Conservation (phyloP, 2,797 vertebrate species). For the Aselliscus stoliczkanus region DNA sequence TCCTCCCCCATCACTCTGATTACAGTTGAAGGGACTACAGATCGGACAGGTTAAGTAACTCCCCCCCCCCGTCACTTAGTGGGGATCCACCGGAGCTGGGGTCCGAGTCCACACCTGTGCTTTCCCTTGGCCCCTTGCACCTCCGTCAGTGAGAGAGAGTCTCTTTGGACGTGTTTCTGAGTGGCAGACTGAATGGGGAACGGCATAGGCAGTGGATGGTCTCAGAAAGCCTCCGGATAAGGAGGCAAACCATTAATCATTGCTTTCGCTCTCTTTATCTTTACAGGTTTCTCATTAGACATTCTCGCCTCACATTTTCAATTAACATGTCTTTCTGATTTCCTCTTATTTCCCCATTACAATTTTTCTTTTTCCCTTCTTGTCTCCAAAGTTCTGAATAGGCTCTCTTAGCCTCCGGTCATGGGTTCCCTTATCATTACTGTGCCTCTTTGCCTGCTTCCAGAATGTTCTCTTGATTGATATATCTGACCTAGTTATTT, state of each 20-base stretch:
- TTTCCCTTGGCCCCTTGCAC: not conserved
- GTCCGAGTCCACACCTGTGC: not conserved
- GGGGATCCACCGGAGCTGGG: not conserved
- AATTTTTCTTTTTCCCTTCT: not conserved
- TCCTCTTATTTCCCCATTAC: not conserved
- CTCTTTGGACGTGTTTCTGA: not conserved
- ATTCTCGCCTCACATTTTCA: not conserved
- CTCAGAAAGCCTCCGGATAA: not conserved
- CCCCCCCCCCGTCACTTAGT: not conserved
- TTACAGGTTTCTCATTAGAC: not conserved
- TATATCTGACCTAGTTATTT: not conserved
- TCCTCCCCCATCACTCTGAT: not conserved
- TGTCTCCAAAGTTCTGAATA: not conserved
- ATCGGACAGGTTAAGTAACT: not conserved
- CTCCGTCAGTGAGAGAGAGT: not conserved
- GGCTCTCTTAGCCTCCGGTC: too few relatives aligned
- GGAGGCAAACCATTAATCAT: not conserved
- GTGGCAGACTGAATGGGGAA: not conserved
- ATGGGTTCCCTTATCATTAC: not conserved
- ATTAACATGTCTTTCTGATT: not conserved
- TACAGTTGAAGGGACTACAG: not conserved
- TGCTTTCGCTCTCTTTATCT: constrained; percentile 4
- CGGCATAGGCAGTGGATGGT: rapidly evolving
- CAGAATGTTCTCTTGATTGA: not conserved
- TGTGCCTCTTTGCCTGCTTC: not conserved